phyloP scores from a whole-genome alignment of 2,888 invertebrate genomes.

The Xanthostigma xanthostigma region DNA sequence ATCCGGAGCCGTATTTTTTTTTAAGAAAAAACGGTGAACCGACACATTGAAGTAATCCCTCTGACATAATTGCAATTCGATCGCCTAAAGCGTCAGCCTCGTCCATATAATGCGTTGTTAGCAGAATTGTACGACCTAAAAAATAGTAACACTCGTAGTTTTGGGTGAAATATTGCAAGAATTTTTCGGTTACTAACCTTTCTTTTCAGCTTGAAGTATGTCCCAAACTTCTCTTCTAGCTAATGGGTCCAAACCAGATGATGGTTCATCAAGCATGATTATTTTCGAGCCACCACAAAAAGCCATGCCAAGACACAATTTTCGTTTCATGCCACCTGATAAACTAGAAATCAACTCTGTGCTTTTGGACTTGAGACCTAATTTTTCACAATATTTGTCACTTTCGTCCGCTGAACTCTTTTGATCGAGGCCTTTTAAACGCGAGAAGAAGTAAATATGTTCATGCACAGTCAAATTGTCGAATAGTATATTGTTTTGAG shows the following conservation, averaged over 20 bases:
- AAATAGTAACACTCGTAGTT: neutral
- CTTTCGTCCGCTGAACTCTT: constrained; percentile 10
- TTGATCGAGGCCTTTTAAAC: constrained; percentile 36
- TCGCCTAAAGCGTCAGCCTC: constrained; percentile 69
- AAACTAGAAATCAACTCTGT: constrained; percentile 24
- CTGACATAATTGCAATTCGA: constrained; percentile 64
- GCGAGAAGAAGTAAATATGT: constrained; percentile 61
- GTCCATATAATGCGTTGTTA: constrained; percentile 72
- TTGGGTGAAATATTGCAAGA: neutral
- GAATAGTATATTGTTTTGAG: constrained; percentile 26
- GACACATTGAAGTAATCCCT: constrained; percentile 54
- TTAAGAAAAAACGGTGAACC: constrained; percentile 62
- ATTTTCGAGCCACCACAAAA: constrained; percentile 52
- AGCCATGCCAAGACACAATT: constrained; percentile 53
- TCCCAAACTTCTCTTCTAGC: constrained; percentile 65
- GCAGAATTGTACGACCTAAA: constrained; percentile 50
- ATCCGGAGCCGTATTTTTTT: constrained; percentile 61
- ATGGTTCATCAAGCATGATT: constrained; percentile 52
- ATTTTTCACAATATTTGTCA: constrained; percentile 8
- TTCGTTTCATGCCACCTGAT: constrained; percentile 58
- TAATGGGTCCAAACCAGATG: constrained; percentile 70
- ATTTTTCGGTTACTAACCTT: constrained; percentile 20
- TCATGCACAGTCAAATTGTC: constrained; percentile 60
- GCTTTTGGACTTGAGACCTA: constrained; percentile 11
- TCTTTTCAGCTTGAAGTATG: constrained; percentile 48